Evolutionary conservation across 2,113 vertebrate species (phyloP).

Genomic region (Epinephelus lanceolatus): DNA sequence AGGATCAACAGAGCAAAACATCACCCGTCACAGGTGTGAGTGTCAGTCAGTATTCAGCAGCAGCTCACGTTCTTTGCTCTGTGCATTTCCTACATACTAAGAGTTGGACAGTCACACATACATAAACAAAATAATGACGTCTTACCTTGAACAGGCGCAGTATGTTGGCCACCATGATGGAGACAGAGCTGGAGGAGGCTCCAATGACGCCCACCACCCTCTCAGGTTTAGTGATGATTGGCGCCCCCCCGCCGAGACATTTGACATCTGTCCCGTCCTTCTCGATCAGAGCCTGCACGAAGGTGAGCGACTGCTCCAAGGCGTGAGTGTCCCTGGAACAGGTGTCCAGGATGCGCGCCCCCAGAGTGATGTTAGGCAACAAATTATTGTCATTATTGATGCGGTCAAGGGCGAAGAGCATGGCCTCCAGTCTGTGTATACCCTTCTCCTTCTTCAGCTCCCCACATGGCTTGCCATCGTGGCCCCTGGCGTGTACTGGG

Average conservation of each 20-base stretch:
- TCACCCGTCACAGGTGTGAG: background rate
- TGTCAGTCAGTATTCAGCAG: background rate
- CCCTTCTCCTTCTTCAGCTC: constrained; percentile 99
- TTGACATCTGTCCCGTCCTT: constrained; percentile 97
- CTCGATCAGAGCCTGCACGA: constrained; percentile 97
- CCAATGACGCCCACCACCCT: constrained; percentile 96
- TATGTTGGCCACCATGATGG: constrained; percentile 99
- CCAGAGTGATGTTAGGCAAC: constrained; percentile 97
- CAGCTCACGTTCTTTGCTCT: background rate
- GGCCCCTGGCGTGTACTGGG: constrained; percentile 93
- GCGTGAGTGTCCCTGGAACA: constrained; percentile 98
- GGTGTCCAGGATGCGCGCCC: constrained; percentile 96
- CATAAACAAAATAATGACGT: background rate
- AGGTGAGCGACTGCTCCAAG: constrained; percentile 98
- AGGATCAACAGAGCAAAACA: constrained; percentile 36
- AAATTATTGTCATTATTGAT: constrained; percentile 98
- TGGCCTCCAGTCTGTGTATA: constrained; percentile 96
- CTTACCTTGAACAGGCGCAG: constrained; percentile 97
- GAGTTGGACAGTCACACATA: background rate
- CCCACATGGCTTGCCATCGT: constrained; percentile 94
- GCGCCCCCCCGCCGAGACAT: constrained; percentile 92
- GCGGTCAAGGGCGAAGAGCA: constrained; percentile 97
- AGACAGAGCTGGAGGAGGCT: constrained; percentile 96
- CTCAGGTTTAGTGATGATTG: constrained; percentile 97
- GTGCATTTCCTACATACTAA: background rate